Base-by-base conservation (phyloP, 2,113 vertebrate species). In the Myodes glareolus region DNA sequence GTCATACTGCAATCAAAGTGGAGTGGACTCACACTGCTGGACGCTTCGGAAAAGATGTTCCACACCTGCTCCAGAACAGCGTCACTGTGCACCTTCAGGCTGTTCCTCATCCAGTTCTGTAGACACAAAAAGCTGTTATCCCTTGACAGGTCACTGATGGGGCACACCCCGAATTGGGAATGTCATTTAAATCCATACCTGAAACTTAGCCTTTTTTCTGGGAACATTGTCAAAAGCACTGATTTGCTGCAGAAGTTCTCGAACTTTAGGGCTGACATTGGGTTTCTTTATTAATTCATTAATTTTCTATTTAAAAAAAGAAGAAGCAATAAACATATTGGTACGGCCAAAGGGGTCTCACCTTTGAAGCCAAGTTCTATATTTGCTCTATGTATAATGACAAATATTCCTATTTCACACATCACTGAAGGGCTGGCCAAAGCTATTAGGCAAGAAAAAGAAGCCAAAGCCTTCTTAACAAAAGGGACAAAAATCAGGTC, bases 51-150 rank as follows among this genome's bases (percentile, higher is more conserved):
- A 92, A 99, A 99, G 97, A 99, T 99, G 88, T 98, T 98, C 99
- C 99, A 99, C 96, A 99, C 99, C 89, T 99, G 98, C 65, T 99
- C 99, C 55, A 99, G 99, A 27, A 99, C 84, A 55, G 76, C 85
- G 2, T 98, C 93, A 92, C 98, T 99, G 13, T 96, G 55, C 97
- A 99, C 99, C 96, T 97, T 99, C 76, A 99, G 98, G 97, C 99
- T 99, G 98, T 99, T 99, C 97, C 98, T 99, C 99, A 99, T 99
- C 99, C 99, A 99, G 93, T 99, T 99, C 99, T 99, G 87, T 70
- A 70, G 21, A 61, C 31, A 88, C 68, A 94, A 91, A 39, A 0
- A 25, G 65, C 4, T 7, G 7, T 7, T 27, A 13, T 50, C 4
- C 12, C 67, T 23, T 65, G 39, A 87, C 16, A 67, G 52, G 42